A percentile compares a stretch with the other conserved stretches of the same genome.
Conservation (phyloP, 2,888 invertebrate species). For the Phrixothrix hirtus region DNA sequence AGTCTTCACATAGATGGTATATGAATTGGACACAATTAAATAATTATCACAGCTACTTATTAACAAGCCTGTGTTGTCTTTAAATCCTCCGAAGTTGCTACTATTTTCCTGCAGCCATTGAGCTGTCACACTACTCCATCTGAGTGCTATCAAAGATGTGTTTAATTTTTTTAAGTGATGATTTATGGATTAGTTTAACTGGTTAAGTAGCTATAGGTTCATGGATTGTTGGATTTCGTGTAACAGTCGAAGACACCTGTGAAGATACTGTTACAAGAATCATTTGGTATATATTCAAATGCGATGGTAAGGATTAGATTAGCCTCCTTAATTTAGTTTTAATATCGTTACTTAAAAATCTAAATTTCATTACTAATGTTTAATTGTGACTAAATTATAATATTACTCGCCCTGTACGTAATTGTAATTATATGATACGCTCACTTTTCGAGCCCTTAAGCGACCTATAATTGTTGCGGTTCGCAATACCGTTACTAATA, state of each 20-base stretch:
- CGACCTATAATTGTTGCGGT: conserved; percentile 13
- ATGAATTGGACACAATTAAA: conserved; percentile 41
- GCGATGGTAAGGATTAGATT: conserved; percentile 3
- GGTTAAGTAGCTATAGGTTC: conserved; percentile 20
- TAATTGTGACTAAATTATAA: no score
- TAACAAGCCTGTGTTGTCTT: conserved; percentile 9
- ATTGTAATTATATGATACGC: no score
- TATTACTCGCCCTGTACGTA: no score
- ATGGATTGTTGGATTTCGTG: conserved; percentile 16
- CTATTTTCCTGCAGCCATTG: conserved; percentile 8
- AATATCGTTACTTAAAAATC: no score
- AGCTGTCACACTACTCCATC: conserved; percentile 6
- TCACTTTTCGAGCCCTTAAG: conserved; percentile 14
- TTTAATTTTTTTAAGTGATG: conserved; percentile 21
- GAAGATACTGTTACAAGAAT: conserved; percentile 22
- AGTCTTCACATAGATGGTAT: conserved; percentile 41
- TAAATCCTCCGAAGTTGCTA: conserved; percentile 11
- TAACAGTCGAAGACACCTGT: conserved; percentile 15
- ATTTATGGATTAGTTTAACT: conserved; percentile 24
- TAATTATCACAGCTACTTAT: conserved; percentile 38
- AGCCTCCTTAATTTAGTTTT: no score
- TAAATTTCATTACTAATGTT: no score
- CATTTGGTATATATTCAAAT: conserved; percentile 15
- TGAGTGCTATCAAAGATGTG: conserved; percentile 20
- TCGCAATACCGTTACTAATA: conserved; percentile 17